Conservation (phyloP, 2,888 invertebrate genomes). For the Aproaerema taeniolella region DNA sequence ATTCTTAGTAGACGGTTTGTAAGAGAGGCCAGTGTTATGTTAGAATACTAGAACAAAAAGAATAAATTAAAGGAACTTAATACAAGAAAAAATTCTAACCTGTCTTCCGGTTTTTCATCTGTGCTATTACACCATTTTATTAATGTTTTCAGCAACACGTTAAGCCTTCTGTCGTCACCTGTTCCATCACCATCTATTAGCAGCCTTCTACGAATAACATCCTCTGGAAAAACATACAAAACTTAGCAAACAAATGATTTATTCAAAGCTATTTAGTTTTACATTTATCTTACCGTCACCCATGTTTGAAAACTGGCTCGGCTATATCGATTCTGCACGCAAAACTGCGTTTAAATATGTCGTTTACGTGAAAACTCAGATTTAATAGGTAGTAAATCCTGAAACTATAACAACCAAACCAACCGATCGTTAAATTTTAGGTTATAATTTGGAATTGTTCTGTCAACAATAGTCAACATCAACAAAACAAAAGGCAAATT, state of each 20-base stretch:
- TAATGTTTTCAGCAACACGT: conserved; percentile 88
- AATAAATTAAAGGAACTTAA: not conserved
- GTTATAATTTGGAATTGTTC: too few relatives aligned
- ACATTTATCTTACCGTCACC: conserved; percentile 28
- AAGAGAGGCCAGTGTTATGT: not conserved
- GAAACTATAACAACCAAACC: too few relatives aligned
- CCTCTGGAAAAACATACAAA: conserved; percentile 85
- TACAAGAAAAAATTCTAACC: conserved; percentile 53
- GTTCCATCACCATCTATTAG: conserved; percentile 98
- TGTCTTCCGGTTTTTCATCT: conserved; percentile 82
- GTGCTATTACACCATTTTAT: conserved; percentile 86
- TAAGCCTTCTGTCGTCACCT: conserved; percentile 94
- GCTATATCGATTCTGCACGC: too few relatives aligned
- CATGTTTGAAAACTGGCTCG: conserved; percentile 23
- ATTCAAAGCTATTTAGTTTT: not conserved
- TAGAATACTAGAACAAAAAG: not conserved
- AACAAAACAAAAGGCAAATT: too few relatives aligned
- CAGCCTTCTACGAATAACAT: conserved; percentile 92
- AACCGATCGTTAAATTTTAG: too few relatives aligned
- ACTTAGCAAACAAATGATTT: too few relatives aligned
- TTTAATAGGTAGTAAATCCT: too few relatives aligned
- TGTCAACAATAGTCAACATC: too few relatives aligned
- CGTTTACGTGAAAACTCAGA: too few relatives aligned
- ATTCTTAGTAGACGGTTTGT: not conserved
- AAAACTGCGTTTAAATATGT: too few relatives aligned